Percentiles rank a stretch among this genome's conserved stretches.
These are phyloP conservation scores for Pentamera pediparva DNA, from an alignment of 53 echinoderm and acorn worm species.

Conservation along the genomic window DNA sequence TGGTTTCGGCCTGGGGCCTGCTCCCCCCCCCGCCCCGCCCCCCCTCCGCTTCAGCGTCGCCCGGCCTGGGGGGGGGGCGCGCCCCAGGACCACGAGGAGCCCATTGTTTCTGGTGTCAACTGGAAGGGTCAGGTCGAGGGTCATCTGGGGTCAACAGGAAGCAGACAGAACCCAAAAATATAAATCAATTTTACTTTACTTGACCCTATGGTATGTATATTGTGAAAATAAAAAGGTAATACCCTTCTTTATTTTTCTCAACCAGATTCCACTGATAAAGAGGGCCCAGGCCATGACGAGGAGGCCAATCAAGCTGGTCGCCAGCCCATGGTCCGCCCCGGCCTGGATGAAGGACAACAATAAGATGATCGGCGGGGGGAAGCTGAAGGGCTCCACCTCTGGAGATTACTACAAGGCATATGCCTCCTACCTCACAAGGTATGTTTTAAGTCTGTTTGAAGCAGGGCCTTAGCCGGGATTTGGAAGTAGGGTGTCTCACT, in stretches of 20 bases:
- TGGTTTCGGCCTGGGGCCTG: too few relatives aligned
- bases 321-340: constrained; percentile 89
- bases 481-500: too few relatives aligned
- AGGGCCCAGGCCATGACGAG: constrained; percentile 55
- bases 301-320: constrained; percentile 49
- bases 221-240: background rate
- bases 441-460: background rate
- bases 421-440: constrained; percentile 77
- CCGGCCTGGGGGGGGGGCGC: too few relatives aligned
- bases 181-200: too few relatives aligned
- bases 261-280: constrained; percentile 79
- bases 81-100: too few relatives aligned
- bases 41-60: too few relatives aligned
- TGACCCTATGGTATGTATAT: background rate
- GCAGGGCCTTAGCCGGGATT: too few relatives aligned
- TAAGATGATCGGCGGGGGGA: constrained; percentile 54
- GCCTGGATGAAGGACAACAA: constrained; percentile 92
- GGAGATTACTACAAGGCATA: constrained; percentile 81
- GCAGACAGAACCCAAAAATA: too few relatives aligned
- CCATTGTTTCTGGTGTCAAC: too few relatives aligned
- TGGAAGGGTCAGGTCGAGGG: too few relatives aligned
- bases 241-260: background rate
- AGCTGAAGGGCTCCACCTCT: constrained; percentile 60
- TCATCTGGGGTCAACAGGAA: too few relatives aligned
- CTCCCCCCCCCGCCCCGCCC: too few relatives aligned